phyloP scores from a whole-genome alignment of 2,797 vertebrate genomes.

The Enteromius viviparus region DNA sequence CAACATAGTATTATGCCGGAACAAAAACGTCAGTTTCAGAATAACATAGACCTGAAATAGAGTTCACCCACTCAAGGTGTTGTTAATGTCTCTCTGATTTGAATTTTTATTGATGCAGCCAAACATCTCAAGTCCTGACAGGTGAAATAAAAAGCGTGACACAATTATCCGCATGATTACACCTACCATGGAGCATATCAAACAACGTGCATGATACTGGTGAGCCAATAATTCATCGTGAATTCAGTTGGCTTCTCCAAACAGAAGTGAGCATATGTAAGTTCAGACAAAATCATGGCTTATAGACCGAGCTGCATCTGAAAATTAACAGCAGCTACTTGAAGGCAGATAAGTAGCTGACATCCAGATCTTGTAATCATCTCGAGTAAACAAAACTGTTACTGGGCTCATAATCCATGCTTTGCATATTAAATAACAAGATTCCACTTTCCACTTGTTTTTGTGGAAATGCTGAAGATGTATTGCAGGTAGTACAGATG shows the following conservation, averaged over 20 bases:
- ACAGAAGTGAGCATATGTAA: slow-evolving; percentile 1
- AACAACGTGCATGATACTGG: slow-evolving; percentile 12
- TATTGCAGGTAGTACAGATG: slow-evolving; percentile 2
- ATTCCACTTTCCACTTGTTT: not conserved
- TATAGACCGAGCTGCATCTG: not conserved
- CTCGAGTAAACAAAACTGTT: slow-evolving; percentile 21
- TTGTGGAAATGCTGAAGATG: not conserved
- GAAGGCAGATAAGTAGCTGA: slow-evolving; percentile 7
- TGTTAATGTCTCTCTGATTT: slow-evolving; percentile 31
- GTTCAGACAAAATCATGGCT: slow-evolving; percentile 19
- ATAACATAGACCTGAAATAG: slow-evolving; percentile 1
- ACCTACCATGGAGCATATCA: slow-evolving; percentile 19
- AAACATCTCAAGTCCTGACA: slow-evolving; percentile 25
- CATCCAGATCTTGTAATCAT: slow-evolving; percentile 37
- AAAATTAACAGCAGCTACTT: slow-evolving; percentile 26
- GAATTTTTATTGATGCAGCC: slow-evolving; percentile 24
- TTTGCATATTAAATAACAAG: slow-evolving; percentile 16
- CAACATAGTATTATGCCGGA: not conserved
- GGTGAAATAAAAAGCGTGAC: slow-evolving; percentile 29
- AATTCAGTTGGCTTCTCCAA: slow-evolving; percentile 18
- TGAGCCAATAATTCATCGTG: not conserved
- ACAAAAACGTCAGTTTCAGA: slow-evolving; percentile 37
- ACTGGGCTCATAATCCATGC: slow-evolving; percentile 9
- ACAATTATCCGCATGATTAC: slow-evolving; percentile 33
- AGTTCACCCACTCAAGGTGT: slow-evolving; percentile 5